Evolutionary conservation across 2,113 vertebrate genomes (phyloP).

Genomic region (Todiramphus chloris): DNA sequence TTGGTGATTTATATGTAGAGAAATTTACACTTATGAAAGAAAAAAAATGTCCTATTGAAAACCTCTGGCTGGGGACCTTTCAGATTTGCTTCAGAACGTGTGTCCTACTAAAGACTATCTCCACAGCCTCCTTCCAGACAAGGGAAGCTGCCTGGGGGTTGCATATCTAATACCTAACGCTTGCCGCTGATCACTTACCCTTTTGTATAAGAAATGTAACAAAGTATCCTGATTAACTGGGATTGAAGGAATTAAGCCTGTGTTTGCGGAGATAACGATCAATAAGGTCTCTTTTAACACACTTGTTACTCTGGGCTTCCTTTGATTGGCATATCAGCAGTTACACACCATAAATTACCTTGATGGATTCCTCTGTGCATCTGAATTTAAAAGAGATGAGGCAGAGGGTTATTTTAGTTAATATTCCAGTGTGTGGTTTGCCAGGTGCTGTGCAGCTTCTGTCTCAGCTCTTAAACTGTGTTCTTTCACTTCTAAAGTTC

Average conservation of each 20-base stretch:
- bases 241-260: slow-evolving; percentile 36
- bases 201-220: neutral
- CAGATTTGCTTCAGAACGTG: neutral
- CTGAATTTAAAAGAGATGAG: slow-evolving; percentile 49
- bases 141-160: neutral
- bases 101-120: neutral
- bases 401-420: slow-evolving; percentile 38
- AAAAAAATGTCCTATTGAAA: neutral
- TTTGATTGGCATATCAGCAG: slow-evolving; percentile 53
- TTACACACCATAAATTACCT: slow-evolving; percentile 44
- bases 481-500: neutral
- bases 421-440: slow-evolving; percentile 15
- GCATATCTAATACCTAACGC: neutral
- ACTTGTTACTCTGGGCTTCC: slow-evolving; percentile 39
- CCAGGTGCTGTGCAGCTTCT: slow-evolving; percentile 3
- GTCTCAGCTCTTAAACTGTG: neutral
- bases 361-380: slow-evolving; percentile 47
- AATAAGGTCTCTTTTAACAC: slow-evolving; percentile 32
- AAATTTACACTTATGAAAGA: neutral
- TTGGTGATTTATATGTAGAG: neutral
- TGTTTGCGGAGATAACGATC: slow-evolving; percentile 39
- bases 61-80: neutral
- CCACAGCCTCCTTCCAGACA: neutral
- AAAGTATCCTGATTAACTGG: slow-evolving; percentile 14
- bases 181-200: neutral